Base-by-base conservation (phyloP, 2,888 invertebrate genomes). In the Anticlea derivata region DNA sequence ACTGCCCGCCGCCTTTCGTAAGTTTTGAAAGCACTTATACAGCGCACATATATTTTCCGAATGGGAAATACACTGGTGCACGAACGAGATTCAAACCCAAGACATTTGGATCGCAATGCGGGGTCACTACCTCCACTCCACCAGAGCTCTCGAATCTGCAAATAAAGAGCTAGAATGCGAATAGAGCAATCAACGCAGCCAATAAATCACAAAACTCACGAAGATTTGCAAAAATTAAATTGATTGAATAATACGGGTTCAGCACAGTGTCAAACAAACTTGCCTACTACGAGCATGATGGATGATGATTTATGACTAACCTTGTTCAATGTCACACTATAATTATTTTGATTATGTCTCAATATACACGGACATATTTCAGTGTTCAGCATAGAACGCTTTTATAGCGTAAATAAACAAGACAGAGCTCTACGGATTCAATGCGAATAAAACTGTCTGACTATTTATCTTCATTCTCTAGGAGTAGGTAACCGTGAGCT, bases 381-480 rank as follows among this genome's bases (percentile, higher is more conserved):
- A 30, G 7, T 7, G 13, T n/a, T 10, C 27, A 8, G 27, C 2
- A 17, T 4, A 3, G 17, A 17, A 17, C 4, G n/a, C 24, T 13
- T 24, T 13, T 40, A 30, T 22, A 30, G 30, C 7, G 2, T 7
- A 27, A 27, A 7, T n/a, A 29, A 39, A 20, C 20, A 39, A 10
- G 26, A 29, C 11, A n/a, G n/a, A n/a, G n/a, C 20, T 22, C 11
- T 11, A 7, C 11, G 27, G 11, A 26, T 26, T 24, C 17, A 20
- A 24, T 20, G 5, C 34, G 12, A 40, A 48, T 29, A 10, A 40
- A 40, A 30, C 41, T 29, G 10, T 23, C 11, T 26, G 30, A 5
- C 13, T 40, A 48, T 48, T 44, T 30, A 38, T 44, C 38, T 38
- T 43, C 30, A 43, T 49, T 49, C 30, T 30, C 24, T 23, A 2